Conservation (phyloP, 2,113 vertebrate genomes). For the Heterotis niloticus region DNA sequence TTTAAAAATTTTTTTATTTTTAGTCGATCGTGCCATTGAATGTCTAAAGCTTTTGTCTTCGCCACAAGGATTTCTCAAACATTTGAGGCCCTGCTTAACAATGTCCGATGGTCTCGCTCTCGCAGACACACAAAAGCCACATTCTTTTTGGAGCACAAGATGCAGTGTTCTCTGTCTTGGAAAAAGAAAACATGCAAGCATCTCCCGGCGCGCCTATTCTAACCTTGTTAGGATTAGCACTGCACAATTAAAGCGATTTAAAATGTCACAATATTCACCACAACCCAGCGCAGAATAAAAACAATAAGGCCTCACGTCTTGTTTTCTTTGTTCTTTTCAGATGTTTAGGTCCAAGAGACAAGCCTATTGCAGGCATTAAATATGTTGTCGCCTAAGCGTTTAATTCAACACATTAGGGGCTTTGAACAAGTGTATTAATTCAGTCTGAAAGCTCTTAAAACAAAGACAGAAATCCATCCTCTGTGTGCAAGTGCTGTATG, state of each 20-base stretch:
- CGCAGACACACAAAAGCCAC: not conserved
- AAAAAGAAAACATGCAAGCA: not conserved
- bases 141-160: not conserved
- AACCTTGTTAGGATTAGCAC: constrained; percentile 13
- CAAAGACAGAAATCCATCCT: constrained; percentile 20
- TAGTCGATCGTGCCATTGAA: not conserved
- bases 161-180: not conserved
- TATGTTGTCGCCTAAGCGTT: constrained; percentile 24
- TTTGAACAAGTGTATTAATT: constrained; percentile 31
- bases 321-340: constrained; percentile 16
- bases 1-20: not conserved
- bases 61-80: not conserved
- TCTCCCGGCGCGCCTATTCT: not conserved
- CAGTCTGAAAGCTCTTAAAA: constrained; percentile 19
- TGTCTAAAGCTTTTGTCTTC: not conserved
- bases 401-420: constrained; percentile 27
- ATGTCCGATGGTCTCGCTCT: not conserved
- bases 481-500: constrained; percentile 18
- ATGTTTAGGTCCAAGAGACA: constrained; percentile 20
- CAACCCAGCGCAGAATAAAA: not conserved
- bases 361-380: constrained; percentile 27
- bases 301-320: constrained; percentile 9
- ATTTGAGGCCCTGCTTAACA: not conserved
- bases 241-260: constrained; percentile 15
- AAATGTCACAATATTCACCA: constrained; percentile 18